Evolutionary conservation across 1,140 invertebrate species (phyloP).

Genomic region (Leptinotarsa lineolata): DNA sequence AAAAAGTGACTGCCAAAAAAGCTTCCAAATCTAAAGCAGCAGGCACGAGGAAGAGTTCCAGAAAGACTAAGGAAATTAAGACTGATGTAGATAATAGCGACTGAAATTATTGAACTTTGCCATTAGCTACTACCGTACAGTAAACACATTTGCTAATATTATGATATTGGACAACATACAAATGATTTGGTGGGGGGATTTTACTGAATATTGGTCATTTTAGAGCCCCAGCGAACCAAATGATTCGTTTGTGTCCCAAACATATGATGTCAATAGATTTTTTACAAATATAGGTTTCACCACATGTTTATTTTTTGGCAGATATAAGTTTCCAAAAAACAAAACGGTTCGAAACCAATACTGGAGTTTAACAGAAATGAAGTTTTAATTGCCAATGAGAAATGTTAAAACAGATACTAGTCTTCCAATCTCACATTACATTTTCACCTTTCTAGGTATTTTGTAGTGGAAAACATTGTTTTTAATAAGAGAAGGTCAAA

Average conservation of each 20-base stretch:
- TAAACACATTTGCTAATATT: no score
- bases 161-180: no score
- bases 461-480: no score
- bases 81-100: slow-evolving; percentile 36
- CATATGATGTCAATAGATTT: neutral
- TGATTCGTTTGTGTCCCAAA: neutral
- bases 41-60: slow-evolving; percentile 28
- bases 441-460: no score
- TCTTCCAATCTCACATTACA: no score
- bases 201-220: neutral
- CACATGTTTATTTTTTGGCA: no score
- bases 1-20: slow-evolving; percentile 14
- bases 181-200: neutral
- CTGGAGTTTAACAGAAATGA: no score
- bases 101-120: slow-evolving; percentile 16
- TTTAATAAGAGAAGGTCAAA: no score
- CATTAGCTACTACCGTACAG: neutral
- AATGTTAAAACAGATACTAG: no score
- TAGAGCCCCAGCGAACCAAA: neutral
- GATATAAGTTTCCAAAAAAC: no score
- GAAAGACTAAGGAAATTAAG: slow-evolving; percentile 30
- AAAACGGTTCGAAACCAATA: no score
- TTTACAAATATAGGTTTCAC: neutral
- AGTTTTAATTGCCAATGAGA: no score
- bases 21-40: neutral